A percentile compares a stretch with the other conserved stretches of the same genome.
phyloP scores from a whole-genome alignment of 2,797 vertebrate species.

The Lagodon rhomboides region DNA sequence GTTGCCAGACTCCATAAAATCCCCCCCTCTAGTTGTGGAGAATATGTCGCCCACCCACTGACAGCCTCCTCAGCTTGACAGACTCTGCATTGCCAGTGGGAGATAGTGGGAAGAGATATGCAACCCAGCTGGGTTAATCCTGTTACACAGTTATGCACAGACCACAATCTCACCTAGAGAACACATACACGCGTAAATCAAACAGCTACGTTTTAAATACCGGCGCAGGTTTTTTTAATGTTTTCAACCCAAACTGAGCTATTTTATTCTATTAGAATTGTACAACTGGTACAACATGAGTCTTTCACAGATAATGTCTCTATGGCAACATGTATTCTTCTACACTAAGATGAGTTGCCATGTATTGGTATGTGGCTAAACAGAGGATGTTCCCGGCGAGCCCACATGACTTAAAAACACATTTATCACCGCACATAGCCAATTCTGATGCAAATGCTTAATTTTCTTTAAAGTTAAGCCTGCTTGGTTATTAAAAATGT shows the following conservation, averaged over 20 bases:
- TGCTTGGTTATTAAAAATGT: conserved; percentile 67
- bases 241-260: conserved; percentile 8
- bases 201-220: conserved; percentile 41
- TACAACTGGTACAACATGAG: neutral
- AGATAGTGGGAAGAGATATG: conserved; percentile 77
- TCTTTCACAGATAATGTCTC: neutral
- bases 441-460: conserved; percentile 54
- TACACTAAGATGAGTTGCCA: conserved; percentile 13
- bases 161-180: conserved; percentile 68
- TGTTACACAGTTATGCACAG: conserved; percentile 74
- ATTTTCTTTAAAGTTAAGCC: conserved; percentile 50
- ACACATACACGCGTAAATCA: conserved; percentile 61
- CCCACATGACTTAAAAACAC: conserved; percentile 11
- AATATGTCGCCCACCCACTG: conserved; percentile 79
- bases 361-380: conserved; percentile 16
- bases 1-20: conserved; percentile 83
- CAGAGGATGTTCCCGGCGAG: neutral
- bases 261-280: conserved; percentile 7
- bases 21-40: conserved; percentile 75
- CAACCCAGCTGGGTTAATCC: conserved; percentile 78
- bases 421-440: conserved; percentile 40
- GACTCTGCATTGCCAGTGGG: conserved; percentile 74
- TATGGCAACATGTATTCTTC: neutral
- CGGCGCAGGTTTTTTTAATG: conserved; percentile 8
- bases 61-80: conserved; percentile 76